These are phyloP conservation scores for Rhyacophila brunnea DNA, from an alignment of 1,140 invertebrate genomes.

Conservation along the genomic window DNA sequence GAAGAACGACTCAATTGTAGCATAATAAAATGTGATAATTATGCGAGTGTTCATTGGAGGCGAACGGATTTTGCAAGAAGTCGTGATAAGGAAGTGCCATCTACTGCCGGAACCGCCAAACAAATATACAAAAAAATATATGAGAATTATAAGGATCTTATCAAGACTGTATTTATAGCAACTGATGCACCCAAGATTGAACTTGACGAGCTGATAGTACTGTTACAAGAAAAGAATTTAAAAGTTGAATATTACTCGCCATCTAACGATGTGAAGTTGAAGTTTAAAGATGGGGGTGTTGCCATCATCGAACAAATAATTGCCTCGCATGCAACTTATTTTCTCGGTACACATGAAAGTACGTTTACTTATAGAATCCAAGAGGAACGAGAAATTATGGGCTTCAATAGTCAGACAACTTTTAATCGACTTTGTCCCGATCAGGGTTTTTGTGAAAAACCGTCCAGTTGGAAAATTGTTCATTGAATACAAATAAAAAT, in stretches of 20 bases:
- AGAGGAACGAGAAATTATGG: conserved; percentile 94
- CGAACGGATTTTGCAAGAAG: conserved; percentile 78
- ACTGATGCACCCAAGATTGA: conserved; percentile 72
- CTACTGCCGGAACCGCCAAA: conserved; percentile 65
- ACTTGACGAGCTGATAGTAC: conserved; percentile 48
- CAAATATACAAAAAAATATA: conserved; percentile 67
- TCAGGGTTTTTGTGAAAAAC: conserved; percentile 43
- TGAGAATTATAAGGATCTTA: conserved; percentile 36
- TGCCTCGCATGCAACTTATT: conserved; percentile 83
- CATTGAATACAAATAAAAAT: conserved; percentile 16
- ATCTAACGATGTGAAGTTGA: conserved; percentile 48
- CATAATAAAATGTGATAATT: conserved; percentile 68
- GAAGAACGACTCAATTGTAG: conserved; percentile 64
- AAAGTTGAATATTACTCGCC: conserved; percentile 42
- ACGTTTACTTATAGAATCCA: conserved; percentile 96
- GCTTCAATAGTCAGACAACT: conserved; percentile 76
- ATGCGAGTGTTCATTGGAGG: conserved; percentile 79
- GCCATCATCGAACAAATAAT: conserved; percentile 97
- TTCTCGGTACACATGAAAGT: conserved; percentile 90
- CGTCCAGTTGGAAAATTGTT: conserved; percentile 45
- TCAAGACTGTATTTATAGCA: conserved; percentile 69
- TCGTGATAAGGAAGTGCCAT: conserved; percentile 68
- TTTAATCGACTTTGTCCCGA: conserved; percentile 84
- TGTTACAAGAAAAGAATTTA: conserved; percentile 44
- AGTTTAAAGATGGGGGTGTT: conserved; percentile 80